A percentile compares a stretch with the other conserved stretches of the same genome.
These are phyloP conservation scores for Atta colombica DNA, from an alignment of 1,140 invertebrate genomes.

Conservation along the genomic window DNA sequence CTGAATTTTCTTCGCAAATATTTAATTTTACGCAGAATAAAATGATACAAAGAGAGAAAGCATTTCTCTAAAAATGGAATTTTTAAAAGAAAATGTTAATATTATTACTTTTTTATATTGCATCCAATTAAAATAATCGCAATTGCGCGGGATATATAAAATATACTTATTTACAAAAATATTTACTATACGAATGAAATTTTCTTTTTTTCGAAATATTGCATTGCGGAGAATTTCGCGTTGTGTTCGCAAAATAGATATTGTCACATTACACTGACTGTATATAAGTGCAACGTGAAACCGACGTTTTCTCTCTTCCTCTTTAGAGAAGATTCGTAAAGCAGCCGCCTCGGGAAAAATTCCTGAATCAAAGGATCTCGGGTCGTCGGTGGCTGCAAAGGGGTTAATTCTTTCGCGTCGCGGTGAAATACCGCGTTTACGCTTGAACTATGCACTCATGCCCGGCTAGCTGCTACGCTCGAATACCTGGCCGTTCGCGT, in stretches of 20 bases:
- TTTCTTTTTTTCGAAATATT: neutral
- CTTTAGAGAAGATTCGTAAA: constrained; percentile 6
- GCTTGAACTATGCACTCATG: constrained; percentile 44
- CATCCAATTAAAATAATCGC: neutral
- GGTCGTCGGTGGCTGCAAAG: constrained; percentile 35
- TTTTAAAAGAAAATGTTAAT: neutral
- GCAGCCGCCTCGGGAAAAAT: constrained; percentile 37
- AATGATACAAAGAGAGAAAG: neutral
- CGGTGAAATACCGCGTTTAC: constrained; percentile 58
- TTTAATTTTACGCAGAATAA: neutral
- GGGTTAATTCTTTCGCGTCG: constrained; percentile 53
- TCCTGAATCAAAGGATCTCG: constrained; percentile 58
- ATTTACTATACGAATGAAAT: neutral
- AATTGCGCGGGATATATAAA: neutral
- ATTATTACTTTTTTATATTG: neutral
- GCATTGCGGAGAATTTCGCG: neutral
- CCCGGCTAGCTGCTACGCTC: neutral
- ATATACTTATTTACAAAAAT: neutral
- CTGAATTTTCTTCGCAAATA: neutral
- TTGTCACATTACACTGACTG: constrained; percentile 39
- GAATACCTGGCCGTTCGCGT: constrained; percentile 29
- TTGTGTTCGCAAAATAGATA: constrained; percentile 18
- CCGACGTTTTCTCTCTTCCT: neutral
- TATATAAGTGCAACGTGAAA: constrained; percentile 7
- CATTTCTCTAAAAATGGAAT: neutral